Conservation (phyloP, 2,888 invertebrate species). For the Alsophila aescularia region DNA sequence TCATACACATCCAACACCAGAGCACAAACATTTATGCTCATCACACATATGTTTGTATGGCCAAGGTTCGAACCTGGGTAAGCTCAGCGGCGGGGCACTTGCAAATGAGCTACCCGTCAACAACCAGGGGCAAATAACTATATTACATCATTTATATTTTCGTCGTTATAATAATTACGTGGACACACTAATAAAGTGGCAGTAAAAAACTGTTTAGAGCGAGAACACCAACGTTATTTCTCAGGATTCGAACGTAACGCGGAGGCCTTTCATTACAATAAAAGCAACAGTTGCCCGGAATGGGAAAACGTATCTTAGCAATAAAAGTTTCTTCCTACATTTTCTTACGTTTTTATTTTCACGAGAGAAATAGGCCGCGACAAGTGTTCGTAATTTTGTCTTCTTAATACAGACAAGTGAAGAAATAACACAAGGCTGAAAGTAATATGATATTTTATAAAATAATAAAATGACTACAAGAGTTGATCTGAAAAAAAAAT, state of each 20-base stretch:
- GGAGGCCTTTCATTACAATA: constrained; percentile 13
- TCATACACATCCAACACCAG: too few relatives aligned
- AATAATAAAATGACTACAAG: background rate
- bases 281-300: constrained; percentile 18
- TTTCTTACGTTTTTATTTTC: constrained; percentile 10
- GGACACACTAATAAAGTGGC: too few relatives aligned
- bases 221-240: background rate
- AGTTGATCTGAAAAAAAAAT: too few relatives aligned
- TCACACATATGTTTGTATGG: too few relatives aligned
- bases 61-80: too few relatives aligned
- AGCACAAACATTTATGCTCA: too few relatives aligned
- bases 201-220: too few relatives aligned
- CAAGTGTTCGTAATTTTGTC: constrained; percentile 5
- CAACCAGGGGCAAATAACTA: too few relatives aligned
- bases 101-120: too few relatives aligned
- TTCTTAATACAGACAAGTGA: constrained; percentile 1
- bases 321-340: constrained; percentile 13
- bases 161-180: too few relatives aligned
- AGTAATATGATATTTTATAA: background rate
- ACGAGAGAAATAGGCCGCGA: constrained; percentile 3
- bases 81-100: too few relatives aligned
- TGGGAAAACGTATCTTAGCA: constrained; percentile 10
- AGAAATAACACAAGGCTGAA: background rate
- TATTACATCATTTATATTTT: too few relatives aligned
- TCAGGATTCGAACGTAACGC: background rate